Base-by-base conservation (phyloP, 2,113 vertebrate genomes). In the pig (Sus scrofa) region DNA sequence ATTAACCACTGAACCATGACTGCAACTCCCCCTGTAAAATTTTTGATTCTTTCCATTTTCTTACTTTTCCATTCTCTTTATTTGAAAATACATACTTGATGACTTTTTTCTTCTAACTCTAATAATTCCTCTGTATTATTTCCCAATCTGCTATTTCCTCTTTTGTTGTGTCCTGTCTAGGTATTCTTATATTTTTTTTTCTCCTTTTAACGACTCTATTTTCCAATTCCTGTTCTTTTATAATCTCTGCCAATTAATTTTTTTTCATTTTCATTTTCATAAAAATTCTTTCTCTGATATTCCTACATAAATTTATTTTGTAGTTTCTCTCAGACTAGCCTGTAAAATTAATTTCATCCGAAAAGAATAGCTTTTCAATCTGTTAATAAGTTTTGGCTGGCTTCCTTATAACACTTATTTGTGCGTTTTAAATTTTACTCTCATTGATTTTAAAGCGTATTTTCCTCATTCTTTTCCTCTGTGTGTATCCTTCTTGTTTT, bases 371-470 rank as follows among this genome's bases (percentile, higher is more conserved):
- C n/a, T 96, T 96, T 54, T 22, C 14, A 91, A 30, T 19, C 22
- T 70, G 2, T 65, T 44, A 44, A 22, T 91, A 34, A 73, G 67
- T 90, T 86, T 71, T 90, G 27, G 4, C 32, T 62, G 6, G 26
- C 9, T 94, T 95, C n/a, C 34, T 85, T 81, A 73, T 52, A 71
- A 60, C 12, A 88, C 58, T 91, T 56, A 58, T 27, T 62, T 68
- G 30, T 85, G 50, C 58, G 81, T 54, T 95, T 89, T 39, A 83
- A 63, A 50, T 32, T 95, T 94, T 68, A 79, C 11, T 39, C 44
- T 44, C 8, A 44, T 54, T 56, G 37, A 39, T 56, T 70, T 71
- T 20, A 70, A 54, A 86, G 30, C 26, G 74, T 18, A 18, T 65
- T 82, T 86, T 50, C 7, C 24, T 75, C 18, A 50, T 24, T 20